These are phyloP conservation scores for Odontamblyopus lacepedii DNA, from an alignment of 2,797 vertebrate genomes.

Conservation along the genomic window DNA sequence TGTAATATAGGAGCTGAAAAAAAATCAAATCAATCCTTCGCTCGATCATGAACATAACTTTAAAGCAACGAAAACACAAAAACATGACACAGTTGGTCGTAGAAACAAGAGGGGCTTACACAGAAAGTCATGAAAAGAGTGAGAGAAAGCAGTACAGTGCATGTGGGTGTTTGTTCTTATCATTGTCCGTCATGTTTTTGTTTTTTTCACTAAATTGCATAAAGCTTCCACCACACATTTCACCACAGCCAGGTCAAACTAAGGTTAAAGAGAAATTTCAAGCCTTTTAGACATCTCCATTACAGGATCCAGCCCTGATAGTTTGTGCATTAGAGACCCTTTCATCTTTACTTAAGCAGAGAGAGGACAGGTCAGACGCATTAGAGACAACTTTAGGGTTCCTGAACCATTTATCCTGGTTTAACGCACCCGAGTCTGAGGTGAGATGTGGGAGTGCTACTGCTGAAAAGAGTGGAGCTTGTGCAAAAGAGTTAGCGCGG, in stretches of 20 bases:
- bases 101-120: too few relatives aligned
- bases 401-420: slow-evolving; percentile 38
- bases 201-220: slow-evolving; percentile 19
- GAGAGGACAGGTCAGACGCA: slow-evolving; percentile 12
- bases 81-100: too few relatives aligned
- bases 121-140: neutral
- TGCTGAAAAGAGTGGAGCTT: neutral
- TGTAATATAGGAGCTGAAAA: too few relatives aligned
- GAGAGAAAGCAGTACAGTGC: slow-evolving; percentile 5
- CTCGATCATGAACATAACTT: too few relatives aligned
- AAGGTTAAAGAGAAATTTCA: slow-evolving; percentile 18
- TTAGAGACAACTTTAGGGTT: neutral
- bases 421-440: slow-evolving; percentile 11
- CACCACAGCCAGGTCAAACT: slow-evolving; percentile 24
- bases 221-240: slow-evolving; percentile 13
- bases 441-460: neutral
- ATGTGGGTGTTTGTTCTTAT: slow-evolving; percentile 25
- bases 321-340: slow-evolving; percentile 25
- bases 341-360: slow-evolving; percentile 23
- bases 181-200: slow-evolving; percentile 20
- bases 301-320: slow-evolving; percentile 20
- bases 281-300: slow-evolving; percentile 13
- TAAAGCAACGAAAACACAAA: too few relatives aligned
- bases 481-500: neutral
- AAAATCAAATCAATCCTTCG: too few relatives aligned